Percentiles rank a stretch among this genome's conserved stretches.
Evolutionary conservation across 1,140 invertebrate genomes (phyloP).

Genomic region (Drosophila yakuba): DNA sequence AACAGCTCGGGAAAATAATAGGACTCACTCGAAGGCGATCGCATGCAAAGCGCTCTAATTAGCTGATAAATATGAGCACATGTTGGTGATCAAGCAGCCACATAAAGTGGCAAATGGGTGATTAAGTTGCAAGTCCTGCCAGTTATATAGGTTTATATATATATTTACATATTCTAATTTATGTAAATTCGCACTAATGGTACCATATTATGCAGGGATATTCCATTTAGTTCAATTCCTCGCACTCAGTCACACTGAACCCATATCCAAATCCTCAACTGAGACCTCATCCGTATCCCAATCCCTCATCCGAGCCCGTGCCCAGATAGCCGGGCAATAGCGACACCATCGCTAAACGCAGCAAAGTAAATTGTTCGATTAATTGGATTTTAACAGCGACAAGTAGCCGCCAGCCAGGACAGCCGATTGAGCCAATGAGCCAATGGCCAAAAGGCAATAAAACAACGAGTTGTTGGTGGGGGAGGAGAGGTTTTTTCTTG

Average conservation of each 20-base stretch:
- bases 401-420: constrained; percentile 74
- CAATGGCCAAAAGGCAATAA: constrained; percentile 48
- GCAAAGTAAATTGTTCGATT: constrained; percentile 84
- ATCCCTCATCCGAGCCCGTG: constrained; percentile 5
- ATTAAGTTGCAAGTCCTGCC: no score
- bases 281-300: not conserved
- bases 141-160: no score
- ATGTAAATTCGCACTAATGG: no score
- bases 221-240: no score
- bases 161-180: no score
- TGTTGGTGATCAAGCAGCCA: not conserved
- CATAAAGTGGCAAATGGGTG: no score
- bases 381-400: constrained; percentile 84
- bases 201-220: no score
- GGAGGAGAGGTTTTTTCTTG: no score
- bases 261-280: no score
- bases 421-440: constrained; percentile 35
- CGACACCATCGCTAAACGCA: constrained; percentile 80
- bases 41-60: constrained; percentile 4
- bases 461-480: constrained; percentile 13
- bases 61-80: constrained; percentile 13
- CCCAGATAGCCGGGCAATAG: constrained; percentile 26
- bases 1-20: constrained; percentile 8
- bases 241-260: no score
- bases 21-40: not conserved